phyloP scores from a whole-genome alignment of 2,888 invertebrate species.

The Acleris literana region DNA sequence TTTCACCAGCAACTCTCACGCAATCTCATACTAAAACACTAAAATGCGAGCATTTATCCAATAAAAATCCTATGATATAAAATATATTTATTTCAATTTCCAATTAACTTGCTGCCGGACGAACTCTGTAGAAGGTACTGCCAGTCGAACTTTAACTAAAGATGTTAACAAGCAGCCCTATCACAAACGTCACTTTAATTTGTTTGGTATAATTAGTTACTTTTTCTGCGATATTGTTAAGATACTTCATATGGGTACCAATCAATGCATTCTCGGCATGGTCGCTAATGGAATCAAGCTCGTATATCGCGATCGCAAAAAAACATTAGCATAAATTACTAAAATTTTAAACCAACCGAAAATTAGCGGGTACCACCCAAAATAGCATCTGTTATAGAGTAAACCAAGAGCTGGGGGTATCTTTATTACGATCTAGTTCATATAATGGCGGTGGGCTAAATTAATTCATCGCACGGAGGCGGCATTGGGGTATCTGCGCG shows the following conservation, averaged over 20 bases:
- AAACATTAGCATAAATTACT: slow-evolving; percentile 48
- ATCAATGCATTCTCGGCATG: slow-evolving; percentile 1
- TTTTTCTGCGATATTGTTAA: not conserved
- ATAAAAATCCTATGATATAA: too few relatives aligned
- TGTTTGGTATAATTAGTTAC: not conserved
- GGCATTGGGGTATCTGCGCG: slow-evolving; percentile 59
- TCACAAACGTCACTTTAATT: too few relatives aligned
- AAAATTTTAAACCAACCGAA: slow-evolving; percentile 57
- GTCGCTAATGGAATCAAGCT: slow-evolving; percentile 22
- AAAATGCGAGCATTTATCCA: too few relatives aligned
- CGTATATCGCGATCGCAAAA: slow-evolving; percentile 44
- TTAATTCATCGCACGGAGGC: slow-evolving; percentile 77
- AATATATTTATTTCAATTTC: too few relatives aligned
- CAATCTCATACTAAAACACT: too few relatives aligned
- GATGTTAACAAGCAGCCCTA: too few relatives aligned
- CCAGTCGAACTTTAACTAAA: too few relatives aligned
- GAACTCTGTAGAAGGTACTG: too few relatives aligned
- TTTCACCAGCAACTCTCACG: too few relatives aligned
- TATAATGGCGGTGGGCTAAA: slow-evolving; percentile 68
- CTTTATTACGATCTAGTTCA: slow-evolving; percentile 76
- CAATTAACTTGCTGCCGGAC: too few relatives aligned
- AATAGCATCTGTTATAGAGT: slow-evolving; percentile 54
- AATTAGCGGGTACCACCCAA: slow-evolving; percentile 58
- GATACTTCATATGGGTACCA: slow-evolving; percentile 5
- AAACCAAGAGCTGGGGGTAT: slow-evolving; percentile 58